Evolutionary conservation across 2,888 invertebrate species (phyloP).

Genomic region (Agelastica alni): DNA sequence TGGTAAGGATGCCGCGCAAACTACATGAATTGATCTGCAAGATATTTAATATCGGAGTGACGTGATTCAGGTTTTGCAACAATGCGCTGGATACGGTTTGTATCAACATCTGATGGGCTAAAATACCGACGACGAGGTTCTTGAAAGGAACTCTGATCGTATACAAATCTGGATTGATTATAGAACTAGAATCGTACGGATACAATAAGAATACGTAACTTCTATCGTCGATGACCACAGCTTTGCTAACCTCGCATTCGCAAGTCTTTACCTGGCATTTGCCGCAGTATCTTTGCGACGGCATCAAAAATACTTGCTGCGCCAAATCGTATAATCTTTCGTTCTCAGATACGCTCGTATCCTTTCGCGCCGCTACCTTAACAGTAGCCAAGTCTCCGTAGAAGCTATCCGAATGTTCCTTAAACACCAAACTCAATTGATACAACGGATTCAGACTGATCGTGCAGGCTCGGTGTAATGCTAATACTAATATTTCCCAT

Average conservation of each 20-base stretch:
- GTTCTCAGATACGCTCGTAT: conserved; percentile 83
- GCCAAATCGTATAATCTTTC: conserved; percentile 85
- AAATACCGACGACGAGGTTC: conserved; percentile 83
- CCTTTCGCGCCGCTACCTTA: conserved; percentile 89
- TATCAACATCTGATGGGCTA: conserved; percentile 90
- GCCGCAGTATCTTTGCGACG: conserved; percentile 51
- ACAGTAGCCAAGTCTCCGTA: conserved; percentile 92
- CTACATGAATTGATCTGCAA: conserved; percentile 55
- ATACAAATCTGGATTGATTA: conserved; percentile 75
- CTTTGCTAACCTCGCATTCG: conserved; percentile 54
- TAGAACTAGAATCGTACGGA: conserved; percentile 72
- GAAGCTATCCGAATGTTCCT: conserved; percentile 90
- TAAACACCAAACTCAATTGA: conserved; percentile 87
- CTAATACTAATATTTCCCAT: conserved; percentile 85
- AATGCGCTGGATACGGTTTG: conserved; percentile 89
- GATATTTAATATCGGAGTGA: conserved; percentile 55
- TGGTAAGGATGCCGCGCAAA: conserved; percentile 51
- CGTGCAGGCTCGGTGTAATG: conserved; percentile 81
- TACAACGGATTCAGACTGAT: conserved; percentile 86
- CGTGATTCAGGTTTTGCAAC: conserved; percentile 65
- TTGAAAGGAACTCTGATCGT: conserved; percentile 86
- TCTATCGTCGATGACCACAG: conserved; percentile 74
- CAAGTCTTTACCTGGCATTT: conserved; percentile 54
- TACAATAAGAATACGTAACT: conserved; percentile 89
- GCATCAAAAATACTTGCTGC: conserved; percentile 81